phyloP scores from a whole-genome alignment of 2,797 vertebrate genomes.

The Sternotherus odoratus region DNA sequence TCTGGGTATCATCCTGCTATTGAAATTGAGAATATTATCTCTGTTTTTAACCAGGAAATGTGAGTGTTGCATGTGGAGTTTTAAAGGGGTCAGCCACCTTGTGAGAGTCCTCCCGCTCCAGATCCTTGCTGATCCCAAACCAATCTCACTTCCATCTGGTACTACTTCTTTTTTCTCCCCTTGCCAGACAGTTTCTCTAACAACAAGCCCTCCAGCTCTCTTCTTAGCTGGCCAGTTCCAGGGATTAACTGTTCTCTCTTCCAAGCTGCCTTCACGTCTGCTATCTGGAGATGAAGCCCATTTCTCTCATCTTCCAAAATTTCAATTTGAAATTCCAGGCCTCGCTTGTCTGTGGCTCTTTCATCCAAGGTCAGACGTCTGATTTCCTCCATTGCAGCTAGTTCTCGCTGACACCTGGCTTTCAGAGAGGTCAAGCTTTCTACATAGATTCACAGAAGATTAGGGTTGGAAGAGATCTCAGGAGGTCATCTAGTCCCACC shows the following conservation, averaged over 20 bases:
- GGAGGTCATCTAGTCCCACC: too few relatives aligned
- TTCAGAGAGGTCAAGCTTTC: background rate
- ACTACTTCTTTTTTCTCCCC: background rate
- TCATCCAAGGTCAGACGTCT: background rate
- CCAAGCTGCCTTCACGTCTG: background rate
- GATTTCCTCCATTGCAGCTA: background rate
- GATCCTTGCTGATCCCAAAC: background rate
- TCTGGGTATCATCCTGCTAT: background rate
- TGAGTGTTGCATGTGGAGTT: background rate
- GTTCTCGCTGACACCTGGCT: background rate
- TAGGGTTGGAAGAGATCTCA: too few relatives aligned
- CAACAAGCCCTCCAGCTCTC: background rate
- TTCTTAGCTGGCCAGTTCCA: background rate
- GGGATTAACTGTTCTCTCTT: background rate
- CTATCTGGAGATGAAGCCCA: background rate
- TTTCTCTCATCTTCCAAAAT: background rate
- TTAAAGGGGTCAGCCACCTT: background rate
- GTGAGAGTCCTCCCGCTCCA: background rate
- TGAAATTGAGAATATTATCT: conserved; percentile 41
- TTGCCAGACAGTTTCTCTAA: background rate
- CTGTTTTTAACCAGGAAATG: background rate
- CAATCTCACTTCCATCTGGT: background rate
- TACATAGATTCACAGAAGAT: background rate
- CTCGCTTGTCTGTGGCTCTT: background rate
- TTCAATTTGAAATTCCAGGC: background rate